Evolutionary conservation across 2,888 invertebrate species (phyloP).

Genomic region (Flexamia atlantica): DNA sequence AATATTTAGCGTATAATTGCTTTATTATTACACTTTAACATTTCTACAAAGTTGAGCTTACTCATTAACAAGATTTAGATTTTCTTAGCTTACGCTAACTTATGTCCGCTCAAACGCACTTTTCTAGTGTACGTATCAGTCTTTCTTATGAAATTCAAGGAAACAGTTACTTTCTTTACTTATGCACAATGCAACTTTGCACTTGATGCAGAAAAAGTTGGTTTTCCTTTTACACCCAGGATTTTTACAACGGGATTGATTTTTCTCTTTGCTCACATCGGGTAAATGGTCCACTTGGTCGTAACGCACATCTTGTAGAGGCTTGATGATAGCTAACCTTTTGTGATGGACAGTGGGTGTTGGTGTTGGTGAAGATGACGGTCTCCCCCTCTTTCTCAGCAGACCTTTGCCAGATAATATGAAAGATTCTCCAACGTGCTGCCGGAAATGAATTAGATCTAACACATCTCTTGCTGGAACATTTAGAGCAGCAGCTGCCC

Average conservation of each 20-base stretch:
- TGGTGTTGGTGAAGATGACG: conserved; percentile 27
- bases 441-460: conserved; percentile 51
- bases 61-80: background rate
- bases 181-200: conserved; percentile 39
- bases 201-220: conserved; percentile 25
- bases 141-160: conserved; percentile 34
- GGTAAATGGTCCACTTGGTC: conserved; percentile 52
- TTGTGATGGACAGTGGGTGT: background rate
- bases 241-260: conserved; percentile 30
- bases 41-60: background rate
- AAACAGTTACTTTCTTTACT: conserved; percentile 46
- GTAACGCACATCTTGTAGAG: conserved; percentile 45
- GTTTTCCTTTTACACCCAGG: conserved; percentile 33
- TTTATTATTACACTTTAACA: background rate
- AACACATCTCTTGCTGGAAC: conserved; percentile 17
- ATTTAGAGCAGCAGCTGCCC: conserved; percentile 3
- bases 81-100: conserved; percentile 33
- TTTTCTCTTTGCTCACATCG: background rate
- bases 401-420: conserved; percentile 19
- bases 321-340: background rate
- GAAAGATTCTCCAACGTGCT: conserved; percentile 39
- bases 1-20: conserved; percentile 37
- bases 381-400: conserved; percentile 35
- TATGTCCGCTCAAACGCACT: conserved; percentile 49
- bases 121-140: conserved; percentile 34